Conservation (phyloP, 1,140 invertebrate genomes). For the Mercenaria mercenaria region DNA sequence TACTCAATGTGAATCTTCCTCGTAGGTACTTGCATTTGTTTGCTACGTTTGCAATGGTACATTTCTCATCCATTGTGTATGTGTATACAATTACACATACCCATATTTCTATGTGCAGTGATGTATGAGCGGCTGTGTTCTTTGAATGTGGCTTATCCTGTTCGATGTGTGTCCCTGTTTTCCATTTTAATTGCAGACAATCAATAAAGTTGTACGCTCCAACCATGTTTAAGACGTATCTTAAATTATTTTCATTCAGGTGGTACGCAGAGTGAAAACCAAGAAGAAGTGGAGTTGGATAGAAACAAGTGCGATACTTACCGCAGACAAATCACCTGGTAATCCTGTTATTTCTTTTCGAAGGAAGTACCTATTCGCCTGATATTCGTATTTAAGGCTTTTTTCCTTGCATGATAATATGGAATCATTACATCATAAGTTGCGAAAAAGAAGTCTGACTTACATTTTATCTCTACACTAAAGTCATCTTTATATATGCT, state of each 20-base stretch:
- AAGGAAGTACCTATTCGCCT: no score
- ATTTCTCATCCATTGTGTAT: no score
- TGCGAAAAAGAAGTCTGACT: background rate
- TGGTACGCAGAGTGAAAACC: background rate
- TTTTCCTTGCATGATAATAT: background rate
- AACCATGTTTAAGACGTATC: background rate
- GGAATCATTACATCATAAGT: background rate
- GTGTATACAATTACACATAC: no score
- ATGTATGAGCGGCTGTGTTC: no score
- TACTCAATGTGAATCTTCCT: background rate
- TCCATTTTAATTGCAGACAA: background rate
- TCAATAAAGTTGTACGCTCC: background rate
- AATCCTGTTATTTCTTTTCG: no score
- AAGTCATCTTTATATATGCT: background rate
- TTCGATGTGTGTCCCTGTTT: background rate
- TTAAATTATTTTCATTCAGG: background rate
- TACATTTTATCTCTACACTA: background rate
- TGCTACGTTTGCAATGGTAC: no score
- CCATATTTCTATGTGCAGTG: no score
- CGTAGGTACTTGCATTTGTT: no score
- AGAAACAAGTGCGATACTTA: constrained; percentile 14
- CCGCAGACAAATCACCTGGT: background rate
- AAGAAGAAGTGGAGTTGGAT: background rate
- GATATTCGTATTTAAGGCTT: background rate
- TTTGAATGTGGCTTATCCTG: no score